Evolutionary conservation across 2,888 invertebrate species (phyloP), one percentile per base, ranked within the genome.

Genomic region (Nomada fabriciana): DNA sequence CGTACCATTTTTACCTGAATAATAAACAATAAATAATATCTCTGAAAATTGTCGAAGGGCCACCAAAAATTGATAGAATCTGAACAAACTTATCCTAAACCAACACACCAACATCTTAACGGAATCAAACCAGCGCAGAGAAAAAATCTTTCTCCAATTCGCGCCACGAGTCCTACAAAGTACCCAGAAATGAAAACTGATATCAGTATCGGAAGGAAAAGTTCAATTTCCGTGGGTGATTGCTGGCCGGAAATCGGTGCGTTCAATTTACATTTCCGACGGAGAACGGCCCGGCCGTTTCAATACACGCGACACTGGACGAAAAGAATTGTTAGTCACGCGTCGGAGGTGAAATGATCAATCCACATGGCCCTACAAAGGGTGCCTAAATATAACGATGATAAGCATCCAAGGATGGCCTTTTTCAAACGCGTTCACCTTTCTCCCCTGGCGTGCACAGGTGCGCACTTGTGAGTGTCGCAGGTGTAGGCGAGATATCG

Each of bases 401-500:
- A 77, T 77, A 81, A 80, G 79, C 75, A 82, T 80, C 76, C 76
- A 55, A 75, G 80, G 82, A 83, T 88, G 83, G 86, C 82, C 83
- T 83, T 80, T 82, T 86, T 79, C 81, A 71, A 83, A 78, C 82
- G 75, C 80, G 80, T 76, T 85, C 75, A 82, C 80, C 75, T 79
- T 80, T 63, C 81, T 82, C 78, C 59, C 50, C 52, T 43, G 63
- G n/a, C 70, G 79, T 76, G 69, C 89, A 89, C 89, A 88, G 88
- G 89, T 88, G 87, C 70, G 76, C 85, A 82, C 82, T 88, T 84
- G 87, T 86, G 89, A 87, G 86, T 85, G 87, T 84, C 89, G 89
- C 90, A 90, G 90, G 90, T 90, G 92, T 89, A 88, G 86, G 86
- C 80, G 78, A 83, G 81, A 85, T 93, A 93, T 93, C 91, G 93